phyloP scores from a whole-genome alignment of 2,797 vertebrate species.

The Gymnopithys bicolor region DNA sequence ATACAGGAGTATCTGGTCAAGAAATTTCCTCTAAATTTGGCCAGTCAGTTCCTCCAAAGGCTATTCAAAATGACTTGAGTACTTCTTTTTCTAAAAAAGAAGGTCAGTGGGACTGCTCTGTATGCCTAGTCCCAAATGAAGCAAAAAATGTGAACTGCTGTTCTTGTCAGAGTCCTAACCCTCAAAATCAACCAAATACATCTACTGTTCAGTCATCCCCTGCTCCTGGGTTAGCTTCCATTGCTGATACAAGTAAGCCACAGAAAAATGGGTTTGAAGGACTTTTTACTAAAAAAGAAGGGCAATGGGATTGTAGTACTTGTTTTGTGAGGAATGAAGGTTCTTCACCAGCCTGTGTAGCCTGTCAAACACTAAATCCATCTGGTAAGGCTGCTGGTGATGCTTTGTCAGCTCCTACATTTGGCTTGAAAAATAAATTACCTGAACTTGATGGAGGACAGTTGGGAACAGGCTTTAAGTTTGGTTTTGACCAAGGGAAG shows the following conservation, averaged over 20 bases:
- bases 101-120: slow-evolving; percentile 86
- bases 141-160: slow-evolving; percentile 79
- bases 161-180: slow-evolving; percentile 82
- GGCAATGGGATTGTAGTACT: slow-evolving; percentile 88
- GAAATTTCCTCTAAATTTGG: slow-evolving; percentile 65
- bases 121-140: slow-evolving; percentile 82
- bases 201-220: slow-evolving; percentile 17
- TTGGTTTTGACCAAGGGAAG: slow-evolving; percentile 84
- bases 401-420: slow-evolving; percentile 31
- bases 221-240: slow-evolving; percentile 41
- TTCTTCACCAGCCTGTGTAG: slow-evolving; percentile 77
- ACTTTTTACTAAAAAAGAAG: slow-evolving; percentile 83
- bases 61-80: slow-evolving; percentile 71
- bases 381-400: slow-evolving; percentile 66
- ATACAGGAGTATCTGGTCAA: slow-evolving; percentile 21
- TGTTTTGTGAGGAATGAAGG: slow-evolving; percentile 85
- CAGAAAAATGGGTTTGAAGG: slow-evolving; percentile 77
- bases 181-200: slow-evolving; percentile 60
- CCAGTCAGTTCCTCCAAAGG: slow-evolving; percentile 43
- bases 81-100: slow-evolving; percentile 82
- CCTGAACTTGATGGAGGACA: slow-evolving; percentile 75
- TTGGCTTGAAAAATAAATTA: slow-evolving; percentile 69
- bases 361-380: slow-evolving; percentile 84
- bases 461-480: slow-evolving; percentile 84
- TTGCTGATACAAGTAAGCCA: slow-evolving; percentile 48